phyloP scores from a whole-genome alignment of 2,113 vertebrate species.

The Spea multiplicata region DNA sequence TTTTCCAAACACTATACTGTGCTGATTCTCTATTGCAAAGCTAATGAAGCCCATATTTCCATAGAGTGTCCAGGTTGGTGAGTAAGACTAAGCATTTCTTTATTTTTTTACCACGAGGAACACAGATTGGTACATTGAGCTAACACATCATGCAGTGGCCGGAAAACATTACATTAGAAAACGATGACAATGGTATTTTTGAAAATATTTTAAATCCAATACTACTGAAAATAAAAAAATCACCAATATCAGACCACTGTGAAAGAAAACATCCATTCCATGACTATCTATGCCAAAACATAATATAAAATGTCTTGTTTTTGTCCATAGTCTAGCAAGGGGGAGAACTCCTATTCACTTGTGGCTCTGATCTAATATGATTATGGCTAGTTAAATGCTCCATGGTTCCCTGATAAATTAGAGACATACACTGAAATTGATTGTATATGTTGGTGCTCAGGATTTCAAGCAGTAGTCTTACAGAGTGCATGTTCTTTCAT shows the following conservation, averaged over 20 bases:
- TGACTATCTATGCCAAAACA: neutral
- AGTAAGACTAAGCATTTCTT: too few species aligned
- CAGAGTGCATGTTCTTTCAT: constrained; percentile 38
- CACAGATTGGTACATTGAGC: too few species aligned
- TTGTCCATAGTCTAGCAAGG: constrained; percentile 12
- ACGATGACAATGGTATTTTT: neutral
- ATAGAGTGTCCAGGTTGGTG: too few species aligned
- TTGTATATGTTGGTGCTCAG: constrained; percentile 18
- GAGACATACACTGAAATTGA: constrained; percentile 20
- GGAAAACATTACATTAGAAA: neutral
- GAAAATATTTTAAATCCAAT: too few species aligned
- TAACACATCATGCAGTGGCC: too few species aligned
- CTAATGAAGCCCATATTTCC: too few species aligned
- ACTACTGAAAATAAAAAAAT: neutral
- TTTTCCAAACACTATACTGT: too few species aligned
- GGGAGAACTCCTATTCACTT: constrained; percentile 13
- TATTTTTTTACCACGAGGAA: too few species aligned
- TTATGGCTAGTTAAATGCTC: constrained; percentile 1
- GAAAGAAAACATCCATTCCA: neutral
- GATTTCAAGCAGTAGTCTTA: neutral
- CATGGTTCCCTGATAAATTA: constrained; percentile 21
- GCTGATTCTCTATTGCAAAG: too few species aligned
- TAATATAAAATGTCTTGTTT: constrained; percentile 23
- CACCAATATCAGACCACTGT: neutral
- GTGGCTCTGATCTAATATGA: constrained; percentile 23